A percentile compares a stretch with the other conserved stretches of the same genome.
Evolutionary conservation across 2,888 invertebrate genomes (phyloP).

Genomic region (Scrobipalpa costella): DNA sequence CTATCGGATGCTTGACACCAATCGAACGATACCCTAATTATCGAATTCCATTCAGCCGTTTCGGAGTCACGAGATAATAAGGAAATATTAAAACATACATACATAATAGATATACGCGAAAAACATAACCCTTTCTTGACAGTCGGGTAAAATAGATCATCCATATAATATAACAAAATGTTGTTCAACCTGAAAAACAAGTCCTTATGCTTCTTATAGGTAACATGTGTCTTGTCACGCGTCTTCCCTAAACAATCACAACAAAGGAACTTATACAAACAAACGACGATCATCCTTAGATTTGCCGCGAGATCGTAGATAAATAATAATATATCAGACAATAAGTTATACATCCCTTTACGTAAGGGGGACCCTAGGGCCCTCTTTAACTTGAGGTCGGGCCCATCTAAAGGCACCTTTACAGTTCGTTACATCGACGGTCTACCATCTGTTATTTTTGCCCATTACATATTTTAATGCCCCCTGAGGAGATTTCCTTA

Average conservation of each 20-base stretch:
- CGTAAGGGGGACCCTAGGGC: slow-evolving; percentile 59
- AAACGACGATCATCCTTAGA: slow-evolving; percentile 70
- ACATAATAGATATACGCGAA: too few species aligned
- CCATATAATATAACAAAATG: too few species aligned
- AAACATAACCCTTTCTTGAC: too few species aligned
- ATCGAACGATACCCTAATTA: too few species aligned
- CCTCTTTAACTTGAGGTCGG: slow-evolving; percentile 57
- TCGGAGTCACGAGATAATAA: too few species aligned
- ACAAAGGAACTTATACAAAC: slow-evolving; percentile 51
- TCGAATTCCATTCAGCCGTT: too few species aligned
- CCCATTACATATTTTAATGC: slow-evolving; percentile 76
- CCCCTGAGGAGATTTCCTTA: slow-evolving; percentile 58
- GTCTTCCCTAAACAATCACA: slow-evolving; percentile 40
- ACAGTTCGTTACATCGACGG: slow-evolving; percentile 68
- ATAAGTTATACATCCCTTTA: slow-evolving; percentile 72
- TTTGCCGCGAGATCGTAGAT: slow-evolving; percentile 72
- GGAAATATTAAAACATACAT: too few species aligned
- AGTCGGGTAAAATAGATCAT: too few species aligned
- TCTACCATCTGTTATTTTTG: slow-evolving; percentile 76
- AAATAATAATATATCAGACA: slow-evolving; percentile 77
- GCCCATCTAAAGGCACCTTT: slow-evolving; percentile 49
- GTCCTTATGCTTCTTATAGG: too few species aligned
- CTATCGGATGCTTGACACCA: too few species aligned
- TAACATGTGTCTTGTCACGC: slow-evolving; percentile 21
- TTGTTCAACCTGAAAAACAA: too few species aligned